Percentiles rank a stretch among this genome's conserved stretches.
phyloP scores from a whole-genome alignment of 2,888 invertebrate genomes.

The Poecilobothrus nobilitatus region DNA sequence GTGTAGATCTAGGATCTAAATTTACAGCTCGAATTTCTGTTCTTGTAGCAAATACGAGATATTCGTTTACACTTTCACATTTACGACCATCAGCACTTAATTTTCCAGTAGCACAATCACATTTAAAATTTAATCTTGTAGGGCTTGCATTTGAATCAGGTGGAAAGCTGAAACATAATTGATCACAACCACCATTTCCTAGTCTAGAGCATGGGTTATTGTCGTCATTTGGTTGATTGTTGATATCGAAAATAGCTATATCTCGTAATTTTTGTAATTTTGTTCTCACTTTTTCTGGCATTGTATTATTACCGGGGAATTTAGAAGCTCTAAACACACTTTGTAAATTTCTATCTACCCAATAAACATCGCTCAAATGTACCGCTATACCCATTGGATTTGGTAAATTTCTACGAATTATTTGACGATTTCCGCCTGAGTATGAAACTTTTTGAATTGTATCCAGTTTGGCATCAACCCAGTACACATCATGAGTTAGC shows the following conservation, averaged over 20 bases:
- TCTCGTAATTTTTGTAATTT: constrained; percentile 80
- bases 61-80: constrained; percentile 80
- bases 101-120: constrained; percentile 88
- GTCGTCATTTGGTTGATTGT: constrained; percentile 77
- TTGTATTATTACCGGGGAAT: constrained; percentile 59
- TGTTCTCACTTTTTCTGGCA: constrained; percentile 66
- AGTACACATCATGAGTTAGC: constrained; percentile 89
- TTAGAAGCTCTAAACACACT: constrained; percentile 76
- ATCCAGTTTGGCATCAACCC: constrained; percentile 93
- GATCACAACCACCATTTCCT: constrained; percentile 81
- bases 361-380: constrained; percentile 75
- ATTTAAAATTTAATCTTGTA: constrained; percentile 53
- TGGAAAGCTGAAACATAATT: constrained; percentile 91
- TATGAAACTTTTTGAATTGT: constrained; percentile 88
- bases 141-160: constrained; percentile 49
- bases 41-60: constrained; percentile 85
- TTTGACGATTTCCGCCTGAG: constrained; percentile 69
- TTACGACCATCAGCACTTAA: constrained; percentile 56
- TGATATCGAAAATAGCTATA: constrained; percentile 82
- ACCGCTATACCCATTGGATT: constrained; percentile 91
- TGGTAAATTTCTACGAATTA: constrained; percentile 78
- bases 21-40: constrained; percentile 89
- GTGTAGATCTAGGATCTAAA: constrained; percentile 72
- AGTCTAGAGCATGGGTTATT: constrained; percentile 69
- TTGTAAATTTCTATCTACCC: constrained; percentile 88